Evolutionary conservation across 53 echinoderm and acorn worm genomes (phyloP).

Genomic region (Patiria pectinifera): DNA sequence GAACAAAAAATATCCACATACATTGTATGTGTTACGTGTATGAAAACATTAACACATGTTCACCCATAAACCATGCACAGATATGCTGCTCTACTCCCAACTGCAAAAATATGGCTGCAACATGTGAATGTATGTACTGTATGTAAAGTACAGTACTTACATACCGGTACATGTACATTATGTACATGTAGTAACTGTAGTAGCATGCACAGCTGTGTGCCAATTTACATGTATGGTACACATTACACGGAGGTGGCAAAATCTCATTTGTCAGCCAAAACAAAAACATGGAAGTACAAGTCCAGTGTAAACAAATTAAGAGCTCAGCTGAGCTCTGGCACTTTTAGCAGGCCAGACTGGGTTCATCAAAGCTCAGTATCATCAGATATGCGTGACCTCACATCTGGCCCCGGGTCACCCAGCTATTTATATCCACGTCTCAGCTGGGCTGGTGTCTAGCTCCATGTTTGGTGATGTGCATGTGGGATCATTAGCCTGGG

Average conservation of each 20-base stretch:
- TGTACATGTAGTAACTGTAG: no score
- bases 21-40: no score
- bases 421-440: slow-evolving; percentile 32
- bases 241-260: neutral
- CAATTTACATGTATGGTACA: neutral
- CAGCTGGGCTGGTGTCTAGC: neutral
- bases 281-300: neutral
- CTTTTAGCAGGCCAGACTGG: no score
- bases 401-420: neutral
- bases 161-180: no score
- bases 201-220: no score
- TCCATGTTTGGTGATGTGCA: slow-evolving; percentile 26
- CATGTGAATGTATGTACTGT: no score
- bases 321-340: neutral
- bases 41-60: no score
- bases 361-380: neutral
- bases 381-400: slow-evolving; percentile 8
- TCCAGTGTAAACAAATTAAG: slow-evolving; percentile 4
- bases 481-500: neutral
- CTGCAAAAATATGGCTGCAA: no score
- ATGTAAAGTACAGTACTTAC: no score
- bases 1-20: no score
- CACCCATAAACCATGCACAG: no score
- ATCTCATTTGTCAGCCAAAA: neutral
- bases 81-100: no score